Percentiles rank a stretch among this genome's conserved stretches.
Evolutionary conservation across 2,797 vertebrate species (phyloP).

Genomic region (Chiroxiphia lanceolata): DNA sequence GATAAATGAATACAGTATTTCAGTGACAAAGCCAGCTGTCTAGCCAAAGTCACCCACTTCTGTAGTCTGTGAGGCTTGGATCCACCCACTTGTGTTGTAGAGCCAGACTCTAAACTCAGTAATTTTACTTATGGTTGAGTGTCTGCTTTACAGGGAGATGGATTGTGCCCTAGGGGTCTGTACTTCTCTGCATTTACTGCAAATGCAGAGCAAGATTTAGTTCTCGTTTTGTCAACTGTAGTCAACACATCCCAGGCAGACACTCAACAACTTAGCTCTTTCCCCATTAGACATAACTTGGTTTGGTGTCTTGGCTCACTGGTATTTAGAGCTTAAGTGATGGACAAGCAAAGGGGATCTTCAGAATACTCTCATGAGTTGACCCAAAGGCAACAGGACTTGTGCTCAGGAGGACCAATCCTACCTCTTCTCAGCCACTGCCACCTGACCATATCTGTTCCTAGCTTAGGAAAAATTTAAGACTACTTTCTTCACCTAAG

Average conservation of each 20-base stretch:
- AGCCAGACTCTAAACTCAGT: conserved; percentile 46
- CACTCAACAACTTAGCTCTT: not conserved
- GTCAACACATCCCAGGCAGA: not conserved
- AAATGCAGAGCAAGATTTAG: not conserved
- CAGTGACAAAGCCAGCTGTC: conserved; percentile 61
- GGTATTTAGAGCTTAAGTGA: not conserved
- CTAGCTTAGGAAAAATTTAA: not conserved
- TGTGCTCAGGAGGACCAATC: not conserved
- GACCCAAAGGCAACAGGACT: not conserved
- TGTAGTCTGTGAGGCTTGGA: conserved; percentile 33
- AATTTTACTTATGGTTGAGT: not conserved
- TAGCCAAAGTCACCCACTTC: conserved; percentile 63
- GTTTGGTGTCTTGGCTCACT: not conserved
- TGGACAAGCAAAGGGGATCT: not conserved
- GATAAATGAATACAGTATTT: conserved; percentile 1
- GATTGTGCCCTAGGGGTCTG: not conserved
- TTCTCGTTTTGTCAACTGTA: not conserved
- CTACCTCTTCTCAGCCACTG: not conserved
- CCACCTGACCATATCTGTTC: not conserved
- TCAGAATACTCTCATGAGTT: not conserved
- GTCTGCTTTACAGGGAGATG: not conserved
- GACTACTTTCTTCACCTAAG: not conserved
- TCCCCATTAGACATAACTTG: not conserved
- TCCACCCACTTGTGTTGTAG: conserved; percentile 45
- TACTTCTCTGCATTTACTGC: not conserved